phyloP scores from a whole-genome alignment of 2,797 vertebrate genomes.

The Hapalemur alaotrensis region DNA sequence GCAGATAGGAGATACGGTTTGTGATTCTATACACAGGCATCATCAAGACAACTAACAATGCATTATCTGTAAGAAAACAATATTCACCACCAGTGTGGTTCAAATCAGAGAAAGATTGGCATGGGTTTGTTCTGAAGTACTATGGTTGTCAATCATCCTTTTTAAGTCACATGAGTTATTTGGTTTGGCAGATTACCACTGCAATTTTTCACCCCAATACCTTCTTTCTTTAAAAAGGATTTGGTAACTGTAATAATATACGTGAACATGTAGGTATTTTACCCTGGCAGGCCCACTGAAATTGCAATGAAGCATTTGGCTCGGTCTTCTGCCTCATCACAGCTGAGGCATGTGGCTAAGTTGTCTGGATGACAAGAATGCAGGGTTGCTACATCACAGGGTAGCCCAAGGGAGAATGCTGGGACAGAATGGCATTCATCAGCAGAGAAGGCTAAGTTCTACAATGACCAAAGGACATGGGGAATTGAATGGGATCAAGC shows the following conservation, averaged over 20 bases:
- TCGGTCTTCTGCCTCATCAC: not conserved
- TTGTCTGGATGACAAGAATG: not conserved
- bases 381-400: not conserved
- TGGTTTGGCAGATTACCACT: not conserved
- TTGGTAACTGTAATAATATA: not conserved
- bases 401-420: not conserved
- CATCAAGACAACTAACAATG: not conserved
- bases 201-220: not conserved
- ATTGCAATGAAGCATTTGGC: not conserved
- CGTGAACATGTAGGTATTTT: not conserved
- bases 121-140: not conserved
- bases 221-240: not conserved
- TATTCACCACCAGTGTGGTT: not conserved
- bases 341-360: not conserved
- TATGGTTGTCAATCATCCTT: not conserved
- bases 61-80: not conserved
- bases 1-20: not conserved
- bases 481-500: constrained; percentile 58
- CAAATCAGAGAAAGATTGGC: not conserved
- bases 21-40: not conserved
- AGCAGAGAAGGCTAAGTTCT: not conserved
- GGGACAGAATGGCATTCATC: constrained; percentile 21
- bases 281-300: not conserved
- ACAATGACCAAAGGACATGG: not conserved
- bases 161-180: not conserved